These are phyloP conservation scores for Caranx melampygus DNA, from an alignment of 2,113 vertebrate species.

Conservation along the genomic window DNA sequence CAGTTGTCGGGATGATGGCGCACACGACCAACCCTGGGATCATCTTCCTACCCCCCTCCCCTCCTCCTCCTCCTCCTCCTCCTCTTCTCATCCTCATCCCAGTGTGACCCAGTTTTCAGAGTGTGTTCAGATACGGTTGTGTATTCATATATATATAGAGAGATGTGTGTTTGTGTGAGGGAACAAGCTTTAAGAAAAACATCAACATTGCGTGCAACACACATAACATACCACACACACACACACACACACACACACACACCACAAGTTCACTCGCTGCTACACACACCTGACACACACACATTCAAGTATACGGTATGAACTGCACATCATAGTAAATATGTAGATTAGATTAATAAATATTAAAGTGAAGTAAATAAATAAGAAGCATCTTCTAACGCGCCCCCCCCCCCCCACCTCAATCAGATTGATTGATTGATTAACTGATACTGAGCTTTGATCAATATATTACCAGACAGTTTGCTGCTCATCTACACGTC, in stretches of 20 bases:
- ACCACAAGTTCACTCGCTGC: slow-evolving; percentile 65
- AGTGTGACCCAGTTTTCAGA: slow-evolving; percentile 22
- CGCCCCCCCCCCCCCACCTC: background rate
- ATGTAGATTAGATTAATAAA: slow-evolving; percentile 67
- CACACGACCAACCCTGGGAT: background rate
- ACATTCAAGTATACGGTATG: slow-evolving; percentile 74
- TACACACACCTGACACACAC: slow-evolving; percentile 49
- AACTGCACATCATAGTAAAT: slow-evolving; percentile 61
- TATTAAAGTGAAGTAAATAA: slow-evolving; percentile 70
- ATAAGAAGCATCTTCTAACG: slow-evolving; percentile 48
- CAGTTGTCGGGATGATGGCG: background rate
- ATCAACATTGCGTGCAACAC: background rate
- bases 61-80: slow-evolving; percentile 17
- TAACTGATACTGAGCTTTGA: slow-evolving; percentile 36
- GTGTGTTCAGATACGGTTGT: slow-evolving; percentile 49
- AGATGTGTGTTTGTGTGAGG: slow-evolving; percentile 42
- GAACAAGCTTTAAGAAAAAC: slow-evolving; percentile 58
- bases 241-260: slow-evolving; percentile 50
- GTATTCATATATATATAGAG: background rate
- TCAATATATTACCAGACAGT: background rate
- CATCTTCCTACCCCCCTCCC: slow-evolving; percentile 5
- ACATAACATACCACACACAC: no score
- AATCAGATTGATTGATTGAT: slow-evolving; percentile 1
- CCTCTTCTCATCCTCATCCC: background rate
- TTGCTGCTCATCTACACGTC: background rate